These are phyloP conservation scores for Paguma larvata DNA, from an alignment of 2,797 vertebrate species.

Conservation along the genomic window DNA sequence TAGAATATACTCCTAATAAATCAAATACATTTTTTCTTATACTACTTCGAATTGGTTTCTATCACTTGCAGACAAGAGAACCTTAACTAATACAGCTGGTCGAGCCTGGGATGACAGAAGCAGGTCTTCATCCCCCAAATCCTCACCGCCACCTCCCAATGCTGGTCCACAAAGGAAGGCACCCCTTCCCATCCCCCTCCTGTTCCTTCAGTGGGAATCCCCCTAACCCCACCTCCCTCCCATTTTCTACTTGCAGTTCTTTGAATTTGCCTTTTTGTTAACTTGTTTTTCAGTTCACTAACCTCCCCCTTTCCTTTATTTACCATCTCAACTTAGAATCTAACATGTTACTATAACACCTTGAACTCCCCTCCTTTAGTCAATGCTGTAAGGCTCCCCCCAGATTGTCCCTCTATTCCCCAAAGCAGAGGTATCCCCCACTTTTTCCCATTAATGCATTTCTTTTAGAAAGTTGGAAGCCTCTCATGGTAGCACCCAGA, in stretches of 20 bases:
- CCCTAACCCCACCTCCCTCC: too few relatives aligned
- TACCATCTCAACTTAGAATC: not conserved
- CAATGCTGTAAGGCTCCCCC: not conserved
- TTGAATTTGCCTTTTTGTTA: not conserved
- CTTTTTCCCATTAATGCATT: not conserved
- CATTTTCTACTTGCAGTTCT: not conserved
- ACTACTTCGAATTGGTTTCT: constrained; percentile 50
- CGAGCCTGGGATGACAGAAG: constrained; percentile 13
- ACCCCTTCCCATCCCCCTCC: not conserved
- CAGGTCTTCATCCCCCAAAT: not conserved
- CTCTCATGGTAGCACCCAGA: not conserved
- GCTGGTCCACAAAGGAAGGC: not conserved
- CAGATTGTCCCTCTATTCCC: not conserved
- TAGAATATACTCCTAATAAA: constrained; percentile 57
- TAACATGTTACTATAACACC: not conserved
- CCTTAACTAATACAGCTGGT: not conserved
- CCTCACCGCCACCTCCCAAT: not conserved
- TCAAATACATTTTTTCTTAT: constrained; percentile 55
- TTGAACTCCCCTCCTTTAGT: not conserved
- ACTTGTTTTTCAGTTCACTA: not conserved
- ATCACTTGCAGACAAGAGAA: constrained; percentile 48
- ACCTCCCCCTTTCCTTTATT: not conserved
- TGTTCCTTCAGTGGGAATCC: not conserved
- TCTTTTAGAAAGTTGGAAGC: not conserved
- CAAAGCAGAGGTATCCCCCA: not conserved